Conservation (phyloP, 2,888 invertebrate species). For the Drosophila atroscutellata region DNA sequence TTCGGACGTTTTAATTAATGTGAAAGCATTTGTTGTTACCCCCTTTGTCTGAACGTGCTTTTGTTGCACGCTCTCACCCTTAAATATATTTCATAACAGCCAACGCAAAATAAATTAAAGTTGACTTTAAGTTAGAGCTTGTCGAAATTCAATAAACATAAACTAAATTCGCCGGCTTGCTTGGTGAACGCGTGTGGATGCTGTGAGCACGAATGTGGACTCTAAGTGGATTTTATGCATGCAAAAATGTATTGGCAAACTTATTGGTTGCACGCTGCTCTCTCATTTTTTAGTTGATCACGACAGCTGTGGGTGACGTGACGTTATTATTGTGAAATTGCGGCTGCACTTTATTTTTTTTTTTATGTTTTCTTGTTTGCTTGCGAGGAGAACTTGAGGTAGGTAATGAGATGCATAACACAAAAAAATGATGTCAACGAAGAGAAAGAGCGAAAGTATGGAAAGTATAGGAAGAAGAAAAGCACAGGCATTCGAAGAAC, state of each 20-base stretch:
- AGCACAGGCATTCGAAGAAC: not conserved
- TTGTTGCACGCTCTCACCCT: conserved; percentile 42
- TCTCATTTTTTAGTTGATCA: conserved; percentile 40
- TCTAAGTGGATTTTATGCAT: conserved; percentile 47
- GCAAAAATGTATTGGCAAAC: conserved; percentile 9
- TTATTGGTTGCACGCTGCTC: not conserved
- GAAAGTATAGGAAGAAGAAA: not conserved
- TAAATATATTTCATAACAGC: conserved; percentile 59
- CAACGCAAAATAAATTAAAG: conserved; percentile 56
- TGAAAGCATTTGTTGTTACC: conserved; percentile 44
- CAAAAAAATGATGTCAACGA: not conserved
- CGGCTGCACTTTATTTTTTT: conserved; percentile 1
- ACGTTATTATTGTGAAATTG: not conserved
- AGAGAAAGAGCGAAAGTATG: not conserved
- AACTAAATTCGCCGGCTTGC: conserved; percentile 25
- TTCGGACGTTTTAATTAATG: conserved; percentile 63
- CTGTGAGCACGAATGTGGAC: conserved; percentile 16
- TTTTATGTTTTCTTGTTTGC: not conserved
- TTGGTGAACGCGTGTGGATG: conserved; percentile 10
- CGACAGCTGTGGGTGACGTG: conserved; percentile 15
- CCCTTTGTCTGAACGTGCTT: conserved; percentile 12
- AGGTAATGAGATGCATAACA: conserved; percentile 17
- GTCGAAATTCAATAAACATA: conserved; percentile 43
- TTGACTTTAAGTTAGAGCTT: conserved; percentile 59
- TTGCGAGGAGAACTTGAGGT: conserved; percentile 11